Percentiles rank a stretch among this genome's conserved stretches.
These are phyloP conservation scores for Nymphalis urticae DNA, from an alignment of 2,888 invertebrate species.

Conservation along the genomic window DNA sequence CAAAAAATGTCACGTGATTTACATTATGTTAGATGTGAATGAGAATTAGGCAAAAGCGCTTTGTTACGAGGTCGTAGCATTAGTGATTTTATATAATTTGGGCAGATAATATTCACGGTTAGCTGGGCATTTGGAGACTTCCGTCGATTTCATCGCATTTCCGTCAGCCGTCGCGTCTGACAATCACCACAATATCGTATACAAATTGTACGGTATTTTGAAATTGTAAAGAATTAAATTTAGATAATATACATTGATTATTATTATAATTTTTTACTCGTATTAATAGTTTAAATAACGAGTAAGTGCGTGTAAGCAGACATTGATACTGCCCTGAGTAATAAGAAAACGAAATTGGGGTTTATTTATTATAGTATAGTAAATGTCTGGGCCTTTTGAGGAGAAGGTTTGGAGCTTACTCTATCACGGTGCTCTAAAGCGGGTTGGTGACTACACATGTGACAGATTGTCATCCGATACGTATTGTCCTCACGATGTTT, in stretches of 20 bases:
- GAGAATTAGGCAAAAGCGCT: conserved; percentile 20
- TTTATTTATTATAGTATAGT: too few relatives aligned
- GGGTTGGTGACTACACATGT: too few relatives aligned
- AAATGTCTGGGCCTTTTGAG: too few relatives aligned
- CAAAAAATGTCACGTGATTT: too few relatives aligned
- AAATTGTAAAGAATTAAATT: conserved; percentile 18
- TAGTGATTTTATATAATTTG: conserved; percentile 39
- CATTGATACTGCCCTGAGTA: neutral
- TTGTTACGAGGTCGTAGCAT: conserved; percentile 31
- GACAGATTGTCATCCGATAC: too few relatives aligned
- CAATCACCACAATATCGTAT: conserved; percentile 28
- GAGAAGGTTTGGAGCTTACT: too few relatives aligned
- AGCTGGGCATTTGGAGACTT: conserved; percentile 54
- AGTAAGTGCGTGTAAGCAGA: too few relatives aligned
- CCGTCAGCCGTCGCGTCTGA: conserved; percentile 47
- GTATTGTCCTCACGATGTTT: too few relatives aligned
- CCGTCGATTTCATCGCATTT: conserved; percentile 74
- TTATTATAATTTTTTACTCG: neutral
- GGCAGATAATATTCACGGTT: conserved; percentile 56
- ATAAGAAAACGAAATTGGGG: too few relatives aligned
- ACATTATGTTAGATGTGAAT: neutral
- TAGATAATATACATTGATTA: conserved; percentile 4
- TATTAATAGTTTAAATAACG: neutral
- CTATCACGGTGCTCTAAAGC: too few relatives aligned
- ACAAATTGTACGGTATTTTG: conserved; percentile 24